These are phyloP conservation scores for Camelus bactrianus DNA, from an alignment of 2,113 vertebrate species.

Conservation along the genomic window DNA sequence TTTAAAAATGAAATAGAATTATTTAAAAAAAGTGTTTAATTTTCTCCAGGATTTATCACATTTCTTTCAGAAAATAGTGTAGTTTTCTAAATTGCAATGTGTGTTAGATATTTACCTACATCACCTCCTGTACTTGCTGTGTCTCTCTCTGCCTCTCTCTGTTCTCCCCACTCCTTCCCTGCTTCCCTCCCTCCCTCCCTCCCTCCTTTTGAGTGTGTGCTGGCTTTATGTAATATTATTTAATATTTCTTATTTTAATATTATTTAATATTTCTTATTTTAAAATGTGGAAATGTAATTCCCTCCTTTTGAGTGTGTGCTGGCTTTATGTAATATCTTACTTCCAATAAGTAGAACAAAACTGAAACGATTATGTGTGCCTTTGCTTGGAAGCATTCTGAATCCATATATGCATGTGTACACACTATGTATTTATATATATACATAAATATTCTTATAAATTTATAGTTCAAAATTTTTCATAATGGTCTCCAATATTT, in stretches of 20 bases:
- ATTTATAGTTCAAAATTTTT: background rate
- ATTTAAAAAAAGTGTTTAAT: background rate
- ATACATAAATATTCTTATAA: background rate
- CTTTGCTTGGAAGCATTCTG: background rate
- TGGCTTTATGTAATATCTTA: background rate
- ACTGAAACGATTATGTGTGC: background rate
- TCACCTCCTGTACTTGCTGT: too few species aligned
- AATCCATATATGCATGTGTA: background rate
- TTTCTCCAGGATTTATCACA: background rate
- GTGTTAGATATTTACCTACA: background rate
- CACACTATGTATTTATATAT: background rate
- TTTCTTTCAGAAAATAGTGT: background rate
- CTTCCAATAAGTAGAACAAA: background rate
- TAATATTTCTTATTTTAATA: background rate
- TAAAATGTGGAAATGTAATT: background rate
- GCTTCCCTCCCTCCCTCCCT: background rate
- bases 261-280: background rate
- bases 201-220: too few species aligned
- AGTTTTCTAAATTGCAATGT: background rate
- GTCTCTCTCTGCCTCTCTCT: too few species aligned
- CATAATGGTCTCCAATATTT: background rate
- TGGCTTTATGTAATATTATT: background rate
- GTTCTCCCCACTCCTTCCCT: too few species aligned
- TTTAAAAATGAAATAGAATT: background rate
- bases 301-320: background rate